Conservation (phyloP, 1,140 invertebrate genomes). For the Lycorma delicatula region DNA sequence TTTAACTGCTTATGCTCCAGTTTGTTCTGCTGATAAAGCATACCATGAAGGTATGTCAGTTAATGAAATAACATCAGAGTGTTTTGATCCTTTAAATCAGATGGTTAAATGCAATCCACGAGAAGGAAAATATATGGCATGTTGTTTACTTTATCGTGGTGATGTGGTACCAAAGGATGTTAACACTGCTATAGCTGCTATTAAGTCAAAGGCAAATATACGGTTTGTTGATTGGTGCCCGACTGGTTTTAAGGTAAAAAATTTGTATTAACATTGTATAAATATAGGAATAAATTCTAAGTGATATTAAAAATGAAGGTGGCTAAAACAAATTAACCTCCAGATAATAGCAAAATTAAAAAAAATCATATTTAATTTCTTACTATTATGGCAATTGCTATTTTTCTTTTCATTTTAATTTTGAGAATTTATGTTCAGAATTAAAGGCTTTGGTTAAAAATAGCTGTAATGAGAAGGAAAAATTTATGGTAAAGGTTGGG, state of each 20-base stretch:
- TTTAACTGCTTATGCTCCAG: slow-evolving; percentile 69
- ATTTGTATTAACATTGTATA: no score
- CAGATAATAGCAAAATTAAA: no score
- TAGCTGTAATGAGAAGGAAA: no score
- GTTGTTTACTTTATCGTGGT: slow-evolving; percentile 40
- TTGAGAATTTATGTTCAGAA: no score
- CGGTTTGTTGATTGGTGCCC: slow-evolving; percentile 73
- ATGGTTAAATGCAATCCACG: slow-evolving; percentile 52
- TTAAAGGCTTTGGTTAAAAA: no score
- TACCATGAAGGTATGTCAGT: slow-evolving; percentile 55
- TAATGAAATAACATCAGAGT: slow-evolving; percentile 39
- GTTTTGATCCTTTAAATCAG: slow-evolving; percentile 42
- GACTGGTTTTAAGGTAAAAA: slow-evolving; percentile 63
- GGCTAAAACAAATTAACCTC: no score
- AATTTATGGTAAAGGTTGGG: no score
- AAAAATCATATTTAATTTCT: no score
- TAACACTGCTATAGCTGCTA: slow-evolving; percentile 73
- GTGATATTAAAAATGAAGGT: no score
- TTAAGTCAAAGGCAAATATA: slow-evolving; percentile 75
- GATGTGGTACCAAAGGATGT: slow-evolving; percentile 73
- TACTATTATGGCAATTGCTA: no score
- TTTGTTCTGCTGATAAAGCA: slow-evolving; percentile 72
- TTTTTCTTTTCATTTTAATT: no score
- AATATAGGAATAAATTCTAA: no score
- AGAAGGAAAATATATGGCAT: slow-evolving; percentile 66